Base-by-base conservation (phyloP, 2,888 invertebrate species). In the Pemphredon lugubris region DNA sequence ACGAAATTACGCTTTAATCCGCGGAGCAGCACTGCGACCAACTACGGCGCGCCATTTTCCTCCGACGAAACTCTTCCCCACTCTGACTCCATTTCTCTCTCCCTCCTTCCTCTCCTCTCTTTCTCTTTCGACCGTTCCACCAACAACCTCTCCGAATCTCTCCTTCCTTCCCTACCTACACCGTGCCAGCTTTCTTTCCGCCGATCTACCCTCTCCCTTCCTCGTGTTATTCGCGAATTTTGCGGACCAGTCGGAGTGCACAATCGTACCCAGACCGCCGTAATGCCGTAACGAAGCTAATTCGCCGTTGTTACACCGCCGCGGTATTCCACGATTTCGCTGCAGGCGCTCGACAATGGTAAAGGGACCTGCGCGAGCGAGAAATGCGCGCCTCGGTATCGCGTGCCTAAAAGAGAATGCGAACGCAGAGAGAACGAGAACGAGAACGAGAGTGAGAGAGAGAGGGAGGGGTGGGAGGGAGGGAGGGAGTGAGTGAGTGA, bases 1-100 rank as follows among this genome's bases (percentile, higher is more conserved):
- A 82, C 83, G 77, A 86, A 86, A 87, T 87, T 87, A 84, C 84
- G 83, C 83, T 86, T 85, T 86, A 86, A 86, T 87, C 86, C 84
- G 72, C 59, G 67, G 55, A 59, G 53, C 50, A 66, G 51, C n/a
- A n/a, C n/a, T 18, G 61, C 55, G 64, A 64, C 69, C 69, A 48
- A 70, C 59, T 51, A 72, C 58, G 32, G 34, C 48, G 48, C 60
- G 47, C 47, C 44, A 71, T 69, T 68, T 69, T 70, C 48, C 63
- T 55, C 51, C 42, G 70, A 58, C 39, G 60, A 67, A 66, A 55
- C 66, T 54, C 61, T 61, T 55, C 70, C 51, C 59, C 34, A 44
- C 48, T 13, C 51, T 21, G 42, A 7, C 26, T 16, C 18, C n/a
- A 47, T 6, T 14, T 37, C 9, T 30, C 44, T 18, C 21, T 21